Evolutionary conservation across 2,888 invertebrate genomes (phyloP).

Genomic region (Dryobota labecula): DNA sequence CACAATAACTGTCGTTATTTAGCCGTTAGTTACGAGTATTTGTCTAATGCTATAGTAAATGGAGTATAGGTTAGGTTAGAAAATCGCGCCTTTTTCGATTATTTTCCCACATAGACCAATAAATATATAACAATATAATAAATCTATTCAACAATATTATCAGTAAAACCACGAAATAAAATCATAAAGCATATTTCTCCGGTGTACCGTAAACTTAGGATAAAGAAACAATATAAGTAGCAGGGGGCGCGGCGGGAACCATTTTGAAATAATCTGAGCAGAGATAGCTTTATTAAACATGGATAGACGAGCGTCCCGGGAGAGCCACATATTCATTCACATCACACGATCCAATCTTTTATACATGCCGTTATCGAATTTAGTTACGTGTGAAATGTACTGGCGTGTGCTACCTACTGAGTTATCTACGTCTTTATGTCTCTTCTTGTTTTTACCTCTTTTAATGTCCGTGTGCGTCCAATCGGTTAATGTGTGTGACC

Average conservation of each 20-base stretch:
- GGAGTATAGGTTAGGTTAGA: too few species aligned
- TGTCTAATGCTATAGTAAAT: too few species aligned
- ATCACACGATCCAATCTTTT: constrained; percentile 54
- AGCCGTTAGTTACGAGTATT: too few species aligned
- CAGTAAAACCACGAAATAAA: constrained; percentile 37
- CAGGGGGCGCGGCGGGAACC: constrained; percentile 25
- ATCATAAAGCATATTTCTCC: constrained; percentile 58
- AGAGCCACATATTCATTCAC: constrained; percentile 54
- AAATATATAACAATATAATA: too few species aligned
- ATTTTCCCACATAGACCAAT: constrained; percentile 16
- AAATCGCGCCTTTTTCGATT: neutral
- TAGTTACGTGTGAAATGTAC: constrained; percentile 52
- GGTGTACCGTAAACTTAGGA: constrained; percentile 58
- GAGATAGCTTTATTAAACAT: constrained; percentile 64
- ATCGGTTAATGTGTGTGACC: constrained; percentile 33
- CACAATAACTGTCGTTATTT: too few species aligned
- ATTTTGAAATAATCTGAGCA: constrained; percentile 62
- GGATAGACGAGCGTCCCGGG: constrained; percentile 46
- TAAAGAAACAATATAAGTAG: constrained; percentile 56
- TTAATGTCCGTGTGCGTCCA: constrained; percentile 31
- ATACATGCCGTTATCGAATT: constrained; percentile 55
- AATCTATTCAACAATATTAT: constrained; percentile 28
- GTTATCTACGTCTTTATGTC: neutral
- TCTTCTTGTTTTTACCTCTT: constrained; percentile 29
- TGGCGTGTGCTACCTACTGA: constrained; percentile 12